Percentiles rank a stretch among this genome's conserved stretches.
Conservation (phyloP, 2,888 invertebrate species). For the Ptycholaimellus sp. region DNA sequence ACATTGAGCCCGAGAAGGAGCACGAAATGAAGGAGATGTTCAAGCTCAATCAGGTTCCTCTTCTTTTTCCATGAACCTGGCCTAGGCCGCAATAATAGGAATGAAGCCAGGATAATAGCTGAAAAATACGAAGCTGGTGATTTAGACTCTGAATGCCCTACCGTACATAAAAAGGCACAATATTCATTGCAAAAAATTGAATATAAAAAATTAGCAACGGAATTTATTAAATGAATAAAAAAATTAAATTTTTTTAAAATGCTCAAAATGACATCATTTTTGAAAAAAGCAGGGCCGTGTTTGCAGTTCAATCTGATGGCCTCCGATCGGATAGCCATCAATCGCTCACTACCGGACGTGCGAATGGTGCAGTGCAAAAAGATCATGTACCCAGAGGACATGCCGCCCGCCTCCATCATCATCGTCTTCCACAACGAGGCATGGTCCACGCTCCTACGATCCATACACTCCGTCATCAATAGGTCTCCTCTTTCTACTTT, state of each 20-base stretch:
- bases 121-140: too few species aligned
- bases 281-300: too few species aligned
- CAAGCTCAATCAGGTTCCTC: constrained; percentile 42
- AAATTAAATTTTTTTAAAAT: too few species aligned
- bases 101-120: too few species aligned
- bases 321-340: constrained; percentile 85
- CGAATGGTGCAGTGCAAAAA: neutral
- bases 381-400: constrained; percentile 28
- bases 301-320: constrained; percentile 83
- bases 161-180: too few species aligned
- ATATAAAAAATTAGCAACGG: too few species aligned
- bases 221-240: too few species aligned
- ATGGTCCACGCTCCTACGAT: constrained; percentile 71
- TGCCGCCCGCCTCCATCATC: constrained; percentile 81
- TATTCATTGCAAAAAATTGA: too few species aligned
- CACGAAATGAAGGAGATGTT: constrained; percentile 17
- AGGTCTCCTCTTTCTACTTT: constrained; percentile 14
- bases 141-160: too few species aligned
- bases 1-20: constrained; percentile 12
- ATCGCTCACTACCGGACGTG: constrained; percentile 77
- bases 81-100: too few species aligned
- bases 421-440: constrained; percentile 99
- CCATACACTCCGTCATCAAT: constrained; percentile 24
- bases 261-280: too few species aligned
- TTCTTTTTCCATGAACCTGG: too few species aligned